These are phyloP conservation scores for Anoncus sp. DNA, from an alignment of 2,888 invertebrate genomes.

Conservation along the genomic window DNA sequence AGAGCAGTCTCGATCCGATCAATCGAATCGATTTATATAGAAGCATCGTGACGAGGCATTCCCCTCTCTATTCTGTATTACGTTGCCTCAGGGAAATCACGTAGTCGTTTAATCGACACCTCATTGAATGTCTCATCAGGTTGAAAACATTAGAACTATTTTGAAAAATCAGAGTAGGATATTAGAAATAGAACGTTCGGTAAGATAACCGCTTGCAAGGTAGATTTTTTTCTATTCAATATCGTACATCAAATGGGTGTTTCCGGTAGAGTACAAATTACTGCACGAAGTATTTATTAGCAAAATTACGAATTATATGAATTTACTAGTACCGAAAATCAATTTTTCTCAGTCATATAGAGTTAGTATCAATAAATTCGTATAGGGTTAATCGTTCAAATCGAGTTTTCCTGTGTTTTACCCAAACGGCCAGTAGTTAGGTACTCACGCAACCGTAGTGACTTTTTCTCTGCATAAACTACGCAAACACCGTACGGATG, in stretches of 20 bases:
- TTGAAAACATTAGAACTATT: slow-evolving; percentile 25
- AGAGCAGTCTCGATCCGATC: slow-evolving; percentile 63
- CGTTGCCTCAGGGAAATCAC: slow-evolving; percentile 53
- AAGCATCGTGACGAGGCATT: slow-evolving; percentile 65
- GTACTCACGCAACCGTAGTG: too few species aligned
- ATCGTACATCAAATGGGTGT: too few species aligned
- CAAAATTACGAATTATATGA: not conserved
- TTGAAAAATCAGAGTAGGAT: slow-evolving; percentile 4
- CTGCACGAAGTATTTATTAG: not conserved
- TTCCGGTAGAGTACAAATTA: too few species aligned
- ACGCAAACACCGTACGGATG: too few species aligned
- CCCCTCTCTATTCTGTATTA: slow-evolving; percentile 41
- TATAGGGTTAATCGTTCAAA: too few species aligned
- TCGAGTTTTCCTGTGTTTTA: too few species aligned
- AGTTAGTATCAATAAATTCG: too few species aligned
- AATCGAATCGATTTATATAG: slow-evolving; percentile 62
- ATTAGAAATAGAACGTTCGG: slow-evolving; percentile 6
- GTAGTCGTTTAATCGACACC: slow-evolving; percentile 48
- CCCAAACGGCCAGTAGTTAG: too few species aligned
- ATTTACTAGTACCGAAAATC: not conserved
- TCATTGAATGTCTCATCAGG: slow-evolving; percentile 51
- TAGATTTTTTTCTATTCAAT: too few species aligned
- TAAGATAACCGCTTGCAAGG: not conserved
- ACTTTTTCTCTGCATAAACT: too few species aligned
- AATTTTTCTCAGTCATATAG: too few species aligned